Evolutionary conservation across 2,113 vertebrate genomes (phyloP).

Genomic region (Nymphicus hollandicus): DNA sequence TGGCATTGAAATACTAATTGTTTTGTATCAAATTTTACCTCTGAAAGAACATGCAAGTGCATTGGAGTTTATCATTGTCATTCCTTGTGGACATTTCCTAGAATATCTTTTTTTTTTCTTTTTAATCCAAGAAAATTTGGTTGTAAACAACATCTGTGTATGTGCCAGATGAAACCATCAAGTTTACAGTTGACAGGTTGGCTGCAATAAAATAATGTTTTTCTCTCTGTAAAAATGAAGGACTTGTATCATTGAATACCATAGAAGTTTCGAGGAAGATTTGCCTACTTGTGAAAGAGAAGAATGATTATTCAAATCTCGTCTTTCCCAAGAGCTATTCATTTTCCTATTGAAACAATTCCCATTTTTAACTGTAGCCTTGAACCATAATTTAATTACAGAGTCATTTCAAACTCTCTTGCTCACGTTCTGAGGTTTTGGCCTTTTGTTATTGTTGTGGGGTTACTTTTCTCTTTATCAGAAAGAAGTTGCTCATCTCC

Average conservation of each 20-base stretch:
- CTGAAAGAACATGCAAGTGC: neutral
- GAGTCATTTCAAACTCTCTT: neutral
- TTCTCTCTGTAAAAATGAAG: neutral
- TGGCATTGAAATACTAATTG: neutral
- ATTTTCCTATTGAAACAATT: neutral
- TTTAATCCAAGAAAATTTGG: neutral
- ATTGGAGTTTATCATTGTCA: neutral
- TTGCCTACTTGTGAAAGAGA: neutral
- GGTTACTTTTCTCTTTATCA: neutral
- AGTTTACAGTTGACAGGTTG: neutral
- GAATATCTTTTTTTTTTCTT: neutral
- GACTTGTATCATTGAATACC: neutral
- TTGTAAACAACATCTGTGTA: neutral
- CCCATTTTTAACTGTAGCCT: neutral
- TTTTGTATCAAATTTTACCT: neutral
- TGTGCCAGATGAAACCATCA: neutral
- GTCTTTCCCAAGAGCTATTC: neutral
- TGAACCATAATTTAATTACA: neutral
- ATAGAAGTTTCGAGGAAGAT: neutral
- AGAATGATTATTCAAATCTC: neutral
- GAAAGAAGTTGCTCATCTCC: neutral
- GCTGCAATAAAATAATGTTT: neutral
- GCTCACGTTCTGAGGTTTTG: neutral
- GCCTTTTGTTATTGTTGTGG: neutral
- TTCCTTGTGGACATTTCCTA: neutral